Conservation (phyloP, 2,113 vertebrate species). For the Suricata suricatta region DNA sequence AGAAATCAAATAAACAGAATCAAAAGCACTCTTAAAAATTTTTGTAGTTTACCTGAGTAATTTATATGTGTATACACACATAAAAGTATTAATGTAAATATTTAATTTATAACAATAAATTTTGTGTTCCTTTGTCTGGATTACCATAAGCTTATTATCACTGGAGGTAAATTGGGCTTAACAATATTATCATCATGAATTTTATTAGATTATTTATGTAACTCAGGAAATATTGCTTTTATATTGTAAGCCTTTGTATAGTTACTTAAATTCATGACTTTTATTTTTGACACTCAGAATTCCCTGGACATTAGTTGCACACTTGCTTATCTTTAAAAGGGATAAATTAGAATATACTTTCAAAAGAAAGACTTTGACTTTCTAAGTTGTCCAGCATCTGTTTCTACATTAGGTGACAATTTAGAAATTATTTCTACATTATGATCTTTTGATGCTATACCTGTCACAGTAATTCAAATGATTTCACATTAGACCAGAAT, state of each 20-base stretch:
- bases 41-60: not conserved
- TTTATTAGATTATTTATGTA: not conserved
- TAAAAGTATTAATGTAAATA: not conserved
- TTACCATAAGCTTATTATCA: not conserved
- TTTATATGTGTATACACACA: not conserved
- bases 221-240: not conserved
- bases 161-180: not conserved
- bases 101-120: not conserved
- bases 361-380: constrained; percentile 30
- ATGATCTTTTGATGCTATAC: not conserved
- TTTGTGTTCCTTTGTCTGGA: not conserved
- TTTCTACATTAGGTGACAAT: not conserved
- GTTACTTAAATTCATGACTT: not conserved
- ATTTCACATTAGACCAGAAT: not conserved
- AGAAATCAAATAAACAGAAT: not conserved
- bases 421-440: not conserved
- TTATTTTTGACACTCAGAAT: not conserved
- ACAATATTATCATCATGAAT: not conserved
- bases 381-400: not conserved
- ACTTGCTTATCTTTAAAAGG: not conserved
- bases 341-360: not conserved
- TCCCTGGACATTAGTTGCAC: not conserved
- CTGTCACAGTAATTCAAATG: not conserved
- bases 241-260: not conserved
- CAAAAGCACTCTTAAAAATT: not conserved